Base-by-base conservation (phyloP, 2,797 vertebrate species). In the Labeo calbasu region DNA sequence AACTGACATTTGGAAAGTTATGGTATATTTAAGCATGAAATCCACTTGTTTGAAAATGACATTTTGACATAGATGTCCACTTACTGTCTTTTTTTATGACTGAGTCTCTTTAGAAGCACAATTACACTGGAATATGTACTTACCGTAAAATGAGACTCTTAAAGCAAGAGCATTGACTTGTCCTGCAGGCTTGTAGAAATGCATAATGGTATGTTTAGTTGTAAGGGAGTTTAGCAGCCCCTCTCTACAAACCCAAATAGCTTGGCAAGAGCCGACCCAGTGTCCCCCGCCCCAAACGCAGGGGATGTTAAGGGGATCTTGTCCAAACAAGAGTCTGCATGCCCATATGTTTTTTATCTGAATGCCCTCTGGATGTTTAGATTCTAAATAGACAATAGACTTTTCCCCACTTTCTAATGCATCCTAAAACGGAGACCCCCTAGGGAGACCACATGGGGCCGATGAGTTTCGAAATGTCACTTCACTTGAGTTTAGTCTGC, bases 281-380 rank as follows among this genome's bases (percentile, higher is more conserved):
- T 61, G 65, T 68, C 78, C 82, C 71, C 68, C 55, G 23, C 14
- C 55, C 50, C 19, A 69, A 50, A 13, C 13, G 66, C 81, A 53
- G 77, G 70, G 83, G 83, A 87, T 81, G 72, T 86, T 71, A 88
- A 87, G 81, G 23, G 43, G 61, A 79, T 68, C 84, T 86, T 89
- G 81, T 87, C 86, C 88, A 90, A 90, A 90, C 88, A 89, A 86
- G 86, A 89, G 81, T 87, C 85, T 89, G 86, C 88, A 88, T 88
- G 86, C 83, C 86, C 88, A 89, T 90, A 84, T 89, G 88, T 89
- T 91, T 89, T 87, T 85, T 89, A 84, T 91, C 89, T 85, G 85
- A 85, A 86, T 88, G 86, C 83, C 87, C 81, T 90, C 76, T 86
- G 85, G 83, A 86, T 89, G 87, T 86, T 89, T 87, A 77, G 70